Conservation (phyloP, 2,888 invertebrate species). For the Salticus scenicus region DNA sequence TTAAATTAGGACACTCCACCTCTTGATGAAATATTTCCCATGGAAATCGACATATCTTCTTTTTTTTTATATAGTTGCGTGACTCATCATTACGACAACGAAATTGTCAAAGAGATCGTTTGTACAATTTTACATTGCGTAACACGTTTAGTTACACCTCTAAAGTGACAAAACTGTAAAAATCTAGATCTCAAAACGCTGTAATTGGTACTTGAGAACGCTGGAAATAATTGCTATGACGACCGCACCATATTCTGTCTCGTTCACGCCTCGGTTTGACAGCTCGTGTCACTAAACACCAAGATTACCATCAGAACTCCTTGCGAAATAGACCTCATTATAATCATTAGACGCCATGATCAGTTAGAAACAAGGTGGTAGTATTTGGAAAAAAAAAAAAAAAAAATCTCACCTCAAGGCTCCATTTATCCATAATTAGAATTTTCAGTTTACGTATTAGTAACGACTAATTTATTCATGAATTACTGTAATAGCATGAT, state of each 20-base stretch:
- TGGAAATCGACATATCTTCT: too few species aligned
- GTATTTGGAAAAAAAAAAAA: background rate
- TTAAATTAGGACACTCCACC: too few species aligned
- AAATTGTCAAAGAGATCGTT: too few species aligned
- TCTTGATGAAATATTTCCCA: too few species aligned
- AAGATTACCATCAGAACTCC: background rate
- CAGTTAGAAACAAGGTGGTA: background rate
- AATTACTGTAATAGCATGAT: background rate
- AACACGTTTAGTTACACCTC: too few species aligned
- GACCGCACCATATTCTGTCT: background rate
- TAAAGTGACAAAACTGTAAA: conserved; percentile 23
- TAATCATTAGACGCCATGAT: background rate
- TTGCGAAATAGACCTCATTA: background rate
- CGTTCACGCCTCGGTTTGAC: conserved; percentile 20
- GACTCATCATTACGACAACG: too few species aligned
- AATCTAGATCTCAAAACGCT: conserved; percentile 25
- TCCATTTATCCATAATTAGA: background rate
- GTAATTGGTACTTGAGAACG: conserved; percentile 35
- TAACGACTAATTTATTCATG: background rate
- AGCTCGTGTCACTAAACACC: background rate
- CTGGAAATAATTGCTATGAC: conserved; percentile 35
- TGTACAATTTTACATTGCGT: too few species aligned
- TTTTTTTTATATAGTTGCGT: too few species aligned
- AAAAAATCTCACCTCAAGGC: background rate
- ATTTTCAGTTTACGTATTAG: too few species aligned